Evolutionary conservation across 2,888 invertebrate species (phyloP).

Genomic region (Liopterus haemorrhoidalis): DNA sequence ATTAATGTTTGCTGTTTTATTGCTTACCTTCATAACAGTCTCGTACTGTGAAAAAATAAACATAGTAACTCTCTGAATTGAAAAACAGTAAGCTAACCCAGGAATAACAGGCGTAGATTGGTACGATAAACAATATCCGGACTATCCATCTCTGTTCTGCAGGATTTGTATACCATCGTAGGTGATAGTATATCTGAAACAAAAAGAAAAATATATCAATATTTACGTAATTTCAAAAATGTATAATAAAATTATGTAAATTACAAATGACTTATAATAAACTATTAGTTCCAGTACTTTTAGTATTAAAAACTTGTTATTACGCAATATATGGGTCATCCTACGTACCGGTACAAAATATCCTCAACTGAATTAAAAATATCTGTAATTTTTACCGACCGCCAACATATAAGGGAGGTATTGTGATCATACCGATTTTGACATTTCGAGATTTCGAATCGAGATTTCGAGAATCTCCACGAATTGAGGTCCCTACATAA

Average conservation of each 20-base stretch:
- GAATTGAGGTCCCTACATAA: too few species aligned
- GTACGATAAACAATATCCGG: conserved; percentile 96
- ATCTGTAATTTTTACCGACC: too few species aligned
- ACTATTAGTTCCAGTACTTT: too few species aligned
- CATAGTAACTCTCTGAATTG: conserved; percentile 94
- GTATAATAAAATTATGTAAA: not conserved
- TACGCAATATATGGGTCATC: too few species aligned
- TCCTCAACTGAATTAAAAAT: too few species aligned
- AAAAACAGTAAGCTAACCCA: conserved; percentile 98
- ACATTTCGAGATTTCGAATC: too few species aligned
- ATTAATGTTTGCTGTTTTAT: not conserved
- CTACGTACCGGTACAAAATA: too few species aligned
- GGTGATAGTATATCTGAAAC: conserved; percentile 91
- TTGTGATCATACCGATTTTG: too few species aligned
- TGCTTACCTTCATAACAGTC: conserved; percentile 96
- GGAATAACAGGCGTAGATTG: conserved; percentile 97
- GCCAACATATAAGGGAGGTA: too few species aligned
- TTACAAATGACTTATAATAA: too few species aligned
- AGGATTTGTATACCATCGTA: conserved; percentile 98
- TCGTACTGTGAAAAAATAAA: conserved; percentile 97
- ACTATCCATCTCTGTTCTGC: conserved; percentile 99
- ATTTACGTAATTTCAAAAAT: not conserved
- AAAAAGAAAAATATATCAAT: conserved; percentile 23
- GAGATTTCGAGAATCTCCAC: too few species aligned
- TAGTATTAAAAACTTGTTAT: too few species aligned